Evolutionary conservation across 64 coral and sea anemone genomes (phyloP).

Genomic region (Cladopsammia gracilis): DNA sequence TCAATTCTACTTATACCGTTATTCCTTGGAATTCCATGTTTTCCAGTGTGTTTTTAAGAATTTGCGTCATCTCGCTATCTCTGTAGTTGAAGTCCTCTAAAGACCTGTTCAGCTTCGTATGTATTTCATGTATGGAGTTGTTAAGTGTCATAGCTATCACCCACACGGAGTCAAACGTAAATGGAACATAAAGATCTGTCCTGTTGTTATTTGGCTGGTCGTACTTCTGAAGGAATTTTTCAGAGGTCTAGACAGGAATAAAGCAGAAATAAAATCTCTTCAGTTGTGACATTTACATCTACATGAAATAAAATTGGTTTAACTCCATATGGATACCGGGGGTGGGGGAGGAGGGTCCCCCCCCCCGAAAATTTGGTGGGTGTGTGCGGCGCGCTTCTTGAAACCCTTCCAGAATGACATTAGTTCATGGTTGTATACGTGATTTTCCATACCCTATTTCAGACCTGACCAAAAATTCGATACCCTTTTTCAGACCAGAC

Average conservation of each 20-base stretch:
- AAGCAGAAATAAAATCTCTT: background rate
- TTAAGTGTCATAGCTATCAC: conserved; percentile 45
- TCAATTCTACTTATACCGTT: conserved; percentile 28
- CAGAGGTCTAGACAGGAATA: conserved; percentile 33
- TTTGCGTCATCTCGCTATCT: conserved; percentile 25
- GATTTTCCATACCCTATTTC: too few species aligned
- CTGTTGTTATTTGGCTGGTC: background rate
- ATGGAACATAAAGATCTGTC: conserved; percentile 22
- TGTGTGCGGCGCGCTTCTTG: too few species aligned
- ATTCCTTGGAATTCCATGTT: conserved; percentile 43
- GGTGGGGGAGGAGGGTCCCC: too few species aligned
- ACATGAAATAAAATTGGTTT: too few species aligned
- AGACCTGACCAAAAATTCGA: too few species aligned
- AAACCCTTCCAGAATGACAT: too few species aligned
- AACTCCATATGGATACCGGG: too few species aligned
- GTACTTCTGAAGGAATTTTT: background rate
- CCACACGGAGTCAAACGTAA: conserved; percentile 68
- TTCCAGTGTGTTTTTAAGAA: conserved; percentile 2
- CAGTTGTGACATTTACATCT: too few species aligned
- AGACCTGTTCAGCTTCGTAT: conserved; percentile 30
- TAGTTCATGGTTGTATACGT: too few species aligned
- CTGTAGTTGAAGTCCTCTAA: conserved; percentile 52
- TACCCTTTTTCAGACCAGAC: too few species aligned
- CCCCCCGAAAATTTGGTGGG: too few species aligned
- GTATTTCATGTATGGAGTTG: conserved; percentile 26